phyloP scores from a whole-genome alignment of 2,113 vertebrate species.

The Verasper variegatus region DNA sequence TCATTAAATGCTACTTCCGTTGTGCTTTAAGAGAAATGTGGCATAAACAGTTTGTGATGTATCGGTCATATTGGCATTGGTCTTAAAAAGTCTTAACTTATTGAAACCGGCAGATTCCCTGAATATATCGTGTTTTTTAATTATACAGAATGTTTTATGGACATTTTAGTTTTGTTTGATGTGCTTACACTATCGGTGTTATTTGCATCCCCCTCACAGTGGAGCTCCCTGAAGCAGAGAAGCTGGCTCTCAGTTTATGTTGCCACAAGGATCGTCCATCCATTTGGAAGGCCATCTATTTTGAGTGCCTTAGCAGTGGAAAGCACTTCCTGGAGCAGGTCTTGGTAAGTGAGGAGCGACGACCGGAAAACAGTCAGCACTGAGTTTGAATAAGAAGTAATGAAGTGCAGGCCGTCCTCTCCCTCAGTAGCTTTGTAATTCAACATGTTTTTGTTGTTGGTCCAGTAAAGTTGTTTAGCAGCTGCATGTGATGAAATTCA shows the following conservation, averaged over 20 bases:
- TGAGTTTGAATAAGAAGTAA: neutral
- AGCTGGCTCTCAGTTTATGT: slow-evolving; percentile 86
- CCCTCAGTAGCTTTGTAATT: neutral
- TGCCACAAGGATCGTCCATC: slow-evolving; percentile 80
- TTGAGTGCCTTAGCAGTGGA: slow-evolving; percentile 91
- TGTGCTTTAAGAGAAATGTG: no score
- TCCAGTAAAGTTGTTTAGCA: slow-evolving; percentile 4
- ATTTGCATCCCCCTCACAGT: slow-evolving; percentile 39
- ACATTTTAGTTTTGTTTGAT: neutral
- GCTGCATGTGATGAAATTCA: slow-evolving; percentile 15
- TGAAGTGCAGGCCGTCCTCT: neutral
- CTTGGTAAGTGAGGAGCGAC: slow-evolving; percentile 81
- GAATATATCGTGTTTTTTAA: neutral
- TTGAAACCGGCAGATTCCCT: no score
- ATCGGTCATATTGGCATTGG: no score
- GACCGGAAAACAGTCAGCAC: neutral
- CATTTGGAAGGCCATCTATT: slow-evolving; percentile 91
- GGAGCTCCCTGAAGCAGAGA: slow-evolving; percentile 82
- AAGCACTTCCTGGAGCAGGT: slow-evolving; percentile 97
- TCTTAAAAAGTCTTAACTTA: no score
- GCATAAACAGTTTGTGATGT: no score
- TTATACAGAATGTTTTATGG: neutral
- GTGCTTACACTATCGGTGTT: neutral
- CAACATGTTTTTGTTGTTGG: slow-evolving; percentile 4
- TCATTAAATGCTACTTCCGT: no score